Percentiles rank a stretch among this genome's conserved stretches.
phyloP scores from a whole-genome alignment of 1,140 invertebrate genomes.

The Amphibalanus amphitrite region DNA sequence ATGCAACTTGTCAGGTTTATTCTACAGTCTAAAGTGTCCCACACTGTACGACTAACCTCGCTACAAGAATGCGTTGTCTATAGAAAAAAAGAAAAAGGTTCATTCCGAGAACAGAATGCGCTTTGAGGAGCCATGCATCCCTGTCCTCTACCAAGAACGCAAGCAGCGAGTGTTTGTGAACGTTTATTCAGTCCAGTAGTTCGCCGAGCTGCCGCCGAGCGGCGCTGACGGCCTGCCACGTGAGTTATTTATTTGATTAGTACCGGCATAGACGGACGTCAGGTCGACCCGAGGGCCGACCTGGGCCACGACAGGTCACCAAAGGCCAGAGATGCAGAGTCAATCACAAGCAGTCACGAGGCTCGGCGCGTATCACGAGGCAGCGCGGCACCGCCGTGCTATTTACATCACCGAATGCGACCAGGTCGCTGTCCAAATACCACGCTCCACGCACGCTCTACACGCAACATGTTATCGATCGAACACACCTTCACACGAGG shows the following conservation, averaged over 20 bases:
- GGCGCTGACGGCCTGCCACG: too few relatives aligned
- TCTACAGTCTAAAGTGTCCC: too few relatives aligned
- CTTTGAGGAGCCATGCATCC: too few relatives aligned
- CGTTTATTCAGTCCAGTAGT: background rate
- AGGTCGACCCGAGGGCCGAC: background rate
- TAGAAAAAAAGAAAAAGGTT: too few relatives aligned
- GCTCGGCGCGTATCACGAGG: background rate
- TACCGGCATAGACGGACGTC: background rate
- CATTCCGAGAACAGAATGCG: too few relatives aligned
- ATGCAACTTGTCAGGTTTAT: too few relatives aligned
- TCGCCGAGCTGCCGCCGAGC: background rate
- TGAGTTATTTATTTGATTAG: background rate
- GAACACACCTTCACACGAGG: background rate
- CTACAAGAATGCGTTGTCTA: too few relatives aligned
- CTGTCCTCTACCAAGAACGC: too few relatives aligned
- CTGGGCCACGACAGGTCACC: background rate
- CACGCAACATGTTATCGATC: background rate
- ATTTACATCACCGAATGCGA: background rate
- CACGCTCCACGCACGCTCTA: background rate
- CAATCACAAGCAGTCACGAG: background rate
- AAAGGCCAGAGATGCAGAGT: background rate
- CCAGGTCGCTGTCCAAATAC: background rate
- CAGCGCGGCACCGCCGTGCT: background rate
- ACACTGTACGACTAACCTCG: too few relatives aligned
- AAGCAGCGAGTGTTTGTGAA: background rate